These are phyloP conservation scores for Timandra comae DNA, from an alignment of 2,888 invertebrate genomes.

Conservation along the genomic window DNA sequence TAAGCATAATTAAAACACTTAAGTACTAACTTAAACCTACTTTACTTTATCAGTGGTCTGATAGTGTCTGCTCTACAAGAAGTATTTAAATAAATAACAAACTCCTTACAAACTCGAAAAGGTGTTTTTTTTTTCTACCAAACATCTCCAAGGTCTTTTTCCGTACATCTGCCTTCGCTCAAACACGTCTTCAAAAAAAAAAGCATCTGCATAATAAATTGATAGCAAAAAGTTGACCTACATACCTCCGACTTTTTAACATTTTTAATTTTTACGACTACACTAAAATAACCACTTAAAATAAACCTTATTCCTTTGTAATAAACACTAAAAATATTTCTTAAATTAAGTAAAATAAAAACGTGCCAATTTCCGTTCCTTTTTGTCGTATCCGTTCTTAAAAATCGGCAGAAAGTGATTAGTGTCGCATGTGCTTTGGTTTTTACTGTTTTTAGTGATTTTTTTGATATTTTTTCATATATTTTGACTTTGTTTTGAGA, in stretches of 20 bases:
- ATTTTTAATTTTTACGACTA: too few relatives aligned
- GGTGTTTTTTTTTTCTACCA: constrained; percentile 61
- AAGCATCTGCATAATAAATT: constrained; percentile 72
- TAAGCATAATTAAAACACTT: constrained; percentile 3
- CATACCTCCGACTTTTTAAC: constrained; percentile 10
- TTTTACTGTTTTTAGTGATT: too few relatives aligned
- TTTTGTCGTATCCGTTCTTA: constrained; percentile 63
- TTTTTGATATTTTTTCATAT: constrained; percentile 56
- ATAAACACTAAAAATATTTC: too few relatives aligned
- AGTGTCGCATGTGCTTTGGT: constrained; percentile 59
- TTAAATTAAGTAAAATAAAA: constrained; percentile 49
- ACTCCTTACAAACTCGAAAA: constrained; percentile 30
- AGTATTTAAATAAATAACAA: constrained; percentile 39
- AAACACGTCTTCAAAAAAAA: constrained; percentile 50
- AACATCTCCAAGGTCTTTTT: constrained; percentile 65
- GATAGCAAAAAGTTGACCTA: constrained; percentile 73
- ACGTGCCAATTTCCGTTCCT: constrained; percentile 73
- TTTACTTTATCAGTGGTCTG: too few relatives aligned
- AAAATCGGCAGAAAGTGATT: constrained; percentile 68
- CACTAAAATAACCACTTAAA: too few relatives aligned
- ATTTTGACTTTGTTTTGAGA: constrained; percentile 44
- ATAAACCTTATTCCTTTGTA: constrained; percentile 23
- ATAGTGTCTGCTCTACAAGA: too few relatives aligned
- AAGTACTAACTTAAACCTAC: constrained; percentile 28
- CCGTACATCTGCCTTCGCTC: constrained; percentile 66